Percentiles rank a stretch among this genome's conserved stretches.
phyloP scores from a whole-genome alignment of 2,888 invertebrate genomes.

The Schrankia costaestrigalis region DNA sequence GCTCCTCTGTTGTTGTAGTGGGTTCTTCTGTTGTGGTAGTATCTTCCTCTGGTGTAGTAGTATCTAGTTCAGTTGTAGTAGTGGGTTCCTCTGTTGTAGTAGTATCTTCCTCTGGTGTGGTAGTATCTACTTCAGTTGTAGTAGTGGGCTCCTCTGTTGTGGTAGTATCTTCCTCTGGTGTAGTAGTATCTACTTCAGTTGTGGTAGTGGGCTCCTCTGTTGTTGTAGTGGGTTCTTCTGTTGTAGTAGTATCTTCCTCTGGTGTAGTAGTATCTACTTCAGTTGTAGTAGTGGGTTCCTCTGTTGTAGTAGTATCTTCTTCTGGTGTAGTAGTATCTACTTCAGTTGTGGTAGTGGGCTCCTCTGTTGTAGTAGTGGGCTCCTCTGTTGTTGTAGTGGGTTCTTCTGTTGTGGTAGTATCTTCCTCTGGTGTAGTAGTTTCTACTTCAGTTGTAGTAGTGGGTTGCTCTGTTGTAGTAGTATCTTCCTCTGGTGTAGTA shows the following conservation, averaged over 20 bases:
- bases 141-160: slow-evolving; percentile 8
- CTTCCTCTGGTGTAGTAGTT: not conserved
- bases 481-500: no score
- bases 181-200: not conserved
- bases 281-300: slow-evolving; percentile 3
- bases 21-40: slow-evolving; percentile 5
- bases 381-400: no score
- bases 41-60: no score
- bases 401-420: not conserved
- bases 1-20: slow-evolving; percentile 3
- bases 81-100: slow-evolving; percentile 7
- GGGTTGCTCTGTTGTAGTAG: no score
- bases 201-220: no score
- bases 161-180: not conserved
- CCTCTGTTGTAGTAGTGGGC: not conserved
- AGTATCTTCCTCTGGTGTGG: not conserved
- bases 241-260: not conserved
- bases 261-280: no score
- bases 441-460: no score
- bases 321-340: no score
- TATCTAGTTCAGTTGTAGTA: no score
- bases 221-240: no score
- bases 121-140: no score
- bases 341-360: not conserved
- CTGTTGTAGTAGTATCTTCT: not conserved